Evolutionary conservation across 2,797 vertebrate genomes (phyloP).

Genomic region (Hypotaenidia philippensis): DNA sequence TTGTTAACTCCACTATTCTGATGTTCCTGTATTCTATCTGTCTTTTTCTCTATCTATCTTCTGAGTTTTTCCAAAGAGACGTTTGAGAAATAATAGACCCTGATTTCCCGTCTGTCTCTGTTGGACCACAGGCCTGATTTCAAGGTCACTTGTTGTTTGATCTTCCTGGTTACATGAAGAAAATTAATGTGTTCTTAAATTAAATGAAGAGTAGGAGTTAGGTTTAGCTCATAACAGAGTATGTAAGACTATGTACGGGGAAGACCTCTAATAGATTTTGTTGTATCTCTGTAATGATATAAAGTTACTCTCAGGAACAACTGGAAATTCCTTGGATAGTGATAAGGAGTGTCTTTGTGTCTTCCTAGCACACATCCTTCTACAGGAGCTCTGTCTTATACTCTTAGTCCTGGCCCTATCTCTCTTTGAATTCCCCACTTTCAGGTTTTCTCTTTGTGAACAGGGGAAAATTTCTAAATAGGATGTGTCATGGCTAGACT

Average conservation of each 20-base stretch:
- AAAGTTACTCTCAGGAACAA: not conserved
- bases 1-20: not conserved
- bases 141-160: not conserved
- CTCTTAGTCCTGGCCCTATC: not conserved
- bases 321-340: not conserved
- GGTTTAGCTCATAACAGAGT: not conserved
- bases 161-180: not conserved
- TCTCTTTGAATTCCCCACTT: not conserved
- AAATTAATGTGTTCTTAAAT: not conserved
- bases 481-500: not conserved
- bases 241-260: not conserved
- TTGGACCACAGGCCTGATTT: not conserved
- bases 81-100: not conserved
- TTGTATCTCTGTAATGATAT: not conserved
- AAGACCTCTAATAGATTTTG: not conserved
- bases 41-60: not conserved
- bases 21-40: not conserved
- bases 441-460: not conserved
- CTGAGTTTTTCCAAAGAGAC: not conserved
- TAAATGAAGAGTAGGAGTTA: not conserved
- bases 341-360: not conserved
- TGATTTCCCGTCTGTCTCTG: not conserved
- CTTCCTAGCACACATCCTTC: not conserved
- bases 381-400: not conserved
- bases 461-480: not conserved